Evolutionary conservation across 2,113 vertebrate genomes (phyloP), one percentile per base, ranked within the genome.

Genomic region (Eubucco bourcierii): DNA sequence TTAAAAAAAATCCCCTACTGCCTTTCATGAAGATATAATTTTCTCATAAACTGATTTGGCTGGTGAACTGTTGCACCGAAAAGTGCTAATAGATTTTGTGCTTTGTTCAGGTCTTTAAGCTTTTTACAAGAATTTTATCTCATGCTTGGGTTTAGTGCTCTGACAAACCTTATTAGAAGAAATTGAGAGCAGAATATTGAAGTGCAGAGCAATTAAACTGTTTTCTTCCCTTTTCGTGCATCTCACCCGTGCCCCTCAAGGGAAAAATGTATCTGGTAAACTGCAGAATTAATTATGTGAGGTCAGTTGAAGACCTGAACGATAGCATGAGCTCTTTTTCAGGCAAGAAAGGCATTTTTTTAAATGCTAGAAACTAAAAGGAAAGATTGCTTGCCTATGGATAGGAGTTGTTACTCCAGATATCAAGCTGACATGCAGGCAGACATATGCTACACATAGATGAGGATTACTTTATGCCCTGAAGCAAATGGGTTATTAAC

Each of bases 381-480:
- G 68, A 78, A 80, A 23, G 29, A 34, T 81, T 65, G 28, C 70
- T 94, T 80, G 65, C 82, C 60, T 90, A 1, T 92, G 87, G 82
- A 90, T 82, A 77, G 52, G 31, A 92, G 61, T 83, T 93, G 76
- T 85, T 94, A 72, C 47, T 90, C 79, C 87, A 93, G 94, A 89
- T 95, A 96, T 52, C 0, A 11, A 95, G 79, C 68, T 94, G 84
- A 94, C 94, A 78, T 67, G 76, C 79, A 89, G 52, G 53, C 87
- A 92, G 55, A 95, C 89, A 66, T 91, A 87, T 92, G 73, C 80
- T 96, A 41, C 91, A 75, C 65, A 85, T 83, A 91, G 76, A 87
- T 75, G 93, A 93, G 84, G 94, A 94, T 96, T 94, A 95, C 80
- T 96, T 94, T 90, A 65, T 96, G 80, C 94, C 91, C 94, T 78